Percentiles rank a stretch among this genome's conserved stretches.
phyloP scores from a whole-genome alignment of 2,888 invertebrate genomes.

The Sepiola atlantica region DNA sequence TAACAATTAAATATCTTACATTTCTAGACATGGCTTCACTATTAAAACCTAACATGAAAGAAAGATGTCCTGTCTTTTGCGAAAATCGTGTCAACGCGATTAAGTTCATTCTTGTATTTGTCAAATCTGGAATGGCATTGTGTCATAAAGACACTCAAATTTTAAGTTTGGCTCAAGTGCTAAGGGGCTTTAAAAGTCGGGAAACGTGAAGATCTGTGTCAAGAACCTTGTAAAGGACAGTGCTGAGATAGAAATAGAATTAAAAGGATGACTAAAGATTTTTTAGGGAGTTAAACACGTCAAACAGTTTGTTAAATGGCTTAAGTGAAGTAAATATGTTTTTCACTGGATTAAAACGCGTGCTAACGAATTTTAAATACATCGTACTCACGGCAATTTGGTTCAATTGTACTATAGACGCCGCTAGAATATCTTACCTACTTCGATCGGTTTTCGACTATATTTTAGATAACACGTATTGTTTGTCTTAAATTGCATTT shows the following conservation, averaged over 20 bases:
- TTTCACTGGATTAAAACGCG: neutral
- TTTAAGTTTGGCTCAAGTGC: neutral
- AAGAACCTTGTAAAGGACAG: neutral
- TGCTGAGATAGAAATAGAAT: neutral
- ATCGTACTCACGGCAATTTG: neutral
- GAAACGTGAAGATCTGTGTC: neutral
- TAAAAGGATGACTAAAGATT: neutral
- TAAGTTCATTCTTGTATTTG: neutral
- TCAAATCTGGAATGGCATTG: neutral
- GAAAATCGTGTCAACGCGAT: neutral
- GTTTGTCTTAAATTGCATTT: too few relatives aligned
- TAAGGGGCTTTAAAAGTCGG: neutral
- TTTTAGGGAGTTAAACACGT: neutral
- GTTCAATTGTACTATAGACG: too few relatives aligned
- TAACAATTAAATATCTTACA: too few relatives aligned
- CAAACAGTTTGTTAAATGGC: neutral
- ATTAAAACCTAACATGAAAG: too few relatives aligned
- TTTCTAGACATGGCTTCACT: too few relatives aligned
- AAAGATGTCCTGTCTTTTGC: neutral
- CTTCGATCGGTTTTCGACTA: too few relatives aligned
- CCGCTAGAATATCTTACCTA: too few relatives aligned
- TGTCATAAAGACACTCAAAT: neutral
- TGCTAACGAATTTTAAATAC: neutral
- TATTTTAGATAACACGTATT: too few relatives aligned
- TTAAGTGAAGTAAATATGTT: neutral